Evolutionary conservation across 2,888 invertebrate species (phyloP).

Genomic region (Fragum sueziense): DNA sequence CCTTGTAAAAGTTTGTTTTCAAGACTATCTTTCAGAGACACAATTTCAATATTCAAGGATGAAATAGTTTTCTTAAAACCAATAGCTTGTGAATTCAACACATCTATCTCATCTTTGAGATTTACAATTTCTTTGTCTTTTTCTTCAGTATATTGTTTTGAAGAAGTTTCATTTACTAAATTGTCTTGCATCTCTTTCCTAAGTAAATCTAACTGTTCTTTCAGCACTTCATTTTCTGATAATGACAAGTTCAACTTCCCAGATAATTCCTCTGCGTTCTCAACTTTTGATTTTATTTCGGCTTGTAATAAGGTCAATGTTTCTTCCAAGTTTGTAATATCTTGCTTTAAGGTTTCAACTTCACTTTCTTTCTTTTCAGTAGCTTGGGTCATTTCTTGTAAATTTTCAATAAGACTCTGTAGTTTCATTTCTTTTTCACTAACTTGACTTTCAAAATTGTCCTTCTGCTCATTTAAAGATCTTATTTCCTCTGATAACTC

Average conservation of each 20-base stretch:
- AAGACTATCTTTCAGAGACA: not conserved
- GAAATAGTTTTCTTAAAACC: not conserved
- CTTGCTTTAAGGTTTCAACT: not conserved
- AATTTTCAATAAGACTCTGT: conserved; percentile 26
- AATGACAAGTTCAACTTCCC: not conserved
- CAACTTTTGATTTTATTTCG: conserved; percentile 4
- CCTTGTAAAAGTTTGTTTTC: not conserved
- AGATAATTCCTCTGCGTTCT: conserved; percentile 10
- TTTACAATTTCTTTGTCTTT: conserved; percentile 21
- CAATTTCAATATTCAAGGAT: conserved; percentile 2
- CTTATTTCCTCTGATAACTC: conserved; percentile 45
- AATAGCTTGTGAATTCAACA: not conserved
- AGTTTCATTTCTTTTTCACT: conserved; percentile 39
- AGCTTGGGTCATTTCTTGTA: conserved; percentile 29
- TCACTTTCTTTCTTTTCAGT: conserved; percentile 30
- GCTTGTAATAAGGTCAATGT: conserved; percentile 11
- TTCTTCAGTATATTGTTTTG: conserved; percentile 9
- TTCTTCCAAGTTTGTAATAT: conserved; percentile 28
- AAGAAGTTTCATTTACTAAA: not conserved
- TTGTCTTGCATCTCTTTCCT: conserved; percentile 16
- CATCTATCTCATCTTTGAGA: conserved; percentile 18
- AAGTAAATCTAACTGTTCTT: conserved; percentile 22
- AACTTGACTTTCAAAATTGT: conserved; percentile 28
- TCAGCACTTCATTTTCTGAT: conserved; percentile 27
- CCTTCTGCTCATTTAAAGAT: conserved; percentile 31